Evolutionary conservation across 2,113 vertebrate species (phyloP).

Genomic region (Myxocyprinus asiaticus): DNA sequence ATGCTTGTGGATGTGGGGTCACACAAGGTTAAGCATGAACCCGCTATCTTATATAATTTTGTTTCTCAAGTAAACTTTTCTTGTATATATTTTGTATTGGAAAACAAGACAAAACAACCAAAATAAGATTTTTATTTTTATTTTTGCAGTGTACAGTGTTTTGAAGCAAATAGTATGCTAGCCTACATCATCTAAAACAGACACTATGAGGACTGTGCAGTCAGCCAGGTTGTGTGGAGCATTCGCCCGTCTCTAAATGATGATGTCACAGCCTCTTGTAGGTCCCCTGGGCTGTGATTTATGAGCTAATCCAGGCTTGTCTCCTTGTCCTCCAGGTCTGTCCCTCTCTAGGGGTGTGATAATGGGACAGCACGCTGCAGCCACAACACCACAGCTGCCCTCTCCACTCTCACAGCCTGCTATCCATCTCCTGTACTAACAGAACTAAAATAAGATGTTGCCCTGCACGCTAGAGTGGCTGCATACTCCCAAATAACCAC

Average conservation of each 20-base stretch:
- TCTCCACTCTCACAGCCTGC: conserved; percentile 64
- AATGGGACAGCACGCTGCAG: conserved; percentile 82
- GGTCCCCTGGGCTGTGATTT: conserved; percentile 81
- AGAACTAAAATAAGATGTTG: conserved; percentile 53
- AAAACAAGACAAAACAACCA: no score
- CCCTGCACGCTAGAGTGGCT: conserved; percentile 47
- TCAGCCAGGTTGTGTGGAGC: conserved; percentile 60
- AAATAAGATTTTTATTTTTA: no score
- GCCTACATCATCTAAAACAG: conserved; percentile 63
- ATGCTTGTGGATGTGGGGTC: no score
- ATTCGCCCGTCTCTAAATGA: conserved; percentile 65
- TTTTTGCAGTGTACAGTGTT: background rate
- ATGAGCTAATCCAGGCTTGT: conserved; percentile 88
- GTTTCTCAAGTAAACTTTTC: no score
- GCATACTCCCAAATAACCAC: conserved; percentile 27
- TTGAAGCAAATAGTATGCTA: conserved; percentile 57
- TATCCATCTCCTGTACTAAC: conserved; percentile 68
- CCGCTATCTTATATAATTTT: no score
- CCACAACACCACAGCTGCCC: conserved; percentile 72
- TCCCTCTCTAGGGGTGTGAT: conserved; percentile 75
- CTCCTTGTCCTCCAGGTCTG: conserved; percentile 73
- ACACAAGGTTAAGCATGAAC: no score
- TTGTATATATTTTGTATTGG: no score
- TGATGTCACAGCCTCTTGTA: conserved; percentile 75
- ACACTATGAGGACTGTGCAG: conserved; percentile 57